Conservation (phyloP, 2,113 vertebrate genomes). For the Syngnathus typhle region DNA sequence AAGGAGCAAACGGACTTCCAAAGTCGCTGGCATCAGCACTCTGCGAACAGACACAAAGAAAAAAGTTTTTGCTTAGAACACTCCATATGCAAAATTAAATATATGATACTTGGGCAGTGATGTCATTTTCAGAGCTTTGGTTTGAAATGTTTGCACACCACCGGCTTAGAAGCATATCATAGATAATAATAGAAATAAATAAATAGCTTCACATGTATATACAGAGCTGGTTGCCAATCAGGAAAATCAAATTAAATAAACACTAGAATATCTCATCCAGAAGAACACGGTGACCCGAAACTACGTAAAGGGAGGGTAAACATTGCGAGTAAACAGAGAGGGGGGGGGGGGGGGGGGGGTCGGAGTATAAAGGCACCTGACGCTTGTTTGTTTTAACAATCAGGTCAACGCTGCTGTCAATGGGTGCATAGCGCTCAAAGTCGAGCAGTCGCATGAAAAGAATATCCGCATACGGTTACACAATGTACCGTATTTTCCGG, state of each 20-base stretch:
- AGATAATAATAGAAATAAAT: constrained; percentile 22
- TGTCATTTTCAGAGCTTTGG: too few species aligned
- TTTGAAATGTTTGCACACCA: neutral
- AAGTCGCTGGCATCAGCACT: constrained; percentile 66
- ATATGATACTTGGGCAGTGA: too few species aligned
- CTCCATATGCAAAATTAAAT: constrained; percentile 16
- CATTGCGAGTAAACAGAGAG: constrained; percentile 14
- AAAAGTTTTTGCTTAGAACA: constrained; percentile 33
- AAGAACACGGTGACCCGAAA: constrained; percentile 34
- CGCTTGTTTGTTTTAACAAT: constrained; percentile 7
- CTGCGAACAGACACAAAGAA: constrained; percentile 40
- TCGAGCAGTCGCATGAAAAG: neutral
- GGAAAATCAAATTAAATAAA: constrained; percentile 8
- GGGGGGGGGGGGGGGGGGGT: too few species aligned
- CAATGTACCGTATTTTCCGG: too few species aligned
- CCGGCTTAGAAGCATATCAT: neutral
- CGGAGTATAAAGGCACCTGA: constrained; percentile 36
- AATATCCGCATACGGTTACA: too few species aligned
- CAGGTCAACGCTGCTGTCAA: neutral
- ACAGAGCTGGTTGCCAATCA: constrained; percentile 28
- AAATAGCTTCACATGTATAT: constrained; percentile 48
- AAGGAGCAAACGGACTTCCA: constrained; percentile 26
- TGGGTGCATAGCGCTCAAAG: neutral
- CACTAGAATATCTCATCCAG: constrained; percentile 10
- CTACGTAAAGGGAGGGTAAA: constrained; percentile 21